Percentiles rank a stretch among this genome's conserved stretches.
phyloP scores from a whole-genome alignment of 2,888 invertebrate species.

The Pyrrhia umbra region DNA sequence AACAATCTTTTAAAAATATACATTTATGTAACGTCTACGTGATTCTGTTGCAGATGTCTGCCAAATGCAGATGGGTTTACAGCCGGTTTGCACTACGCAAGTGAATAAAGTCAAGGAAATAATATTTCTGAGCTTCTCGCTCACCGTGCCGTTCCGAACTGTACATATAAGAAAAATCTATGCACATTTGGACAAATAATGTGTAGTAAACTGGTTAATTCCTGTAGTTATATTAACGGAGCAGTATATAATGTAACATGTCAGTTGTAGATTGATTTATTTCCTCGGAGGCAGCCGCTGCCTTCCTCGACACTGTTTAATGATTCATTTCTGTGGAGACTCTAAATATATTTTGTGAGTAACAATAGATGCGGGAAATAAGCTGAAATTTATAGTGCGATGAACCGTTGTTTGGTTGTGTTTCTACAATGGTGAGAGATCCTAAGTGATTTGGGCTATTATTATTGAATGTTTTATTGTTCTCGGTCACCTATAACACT shows the following conservation, averaged over 20 bases:
- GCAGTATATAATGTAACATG: constrained; percentile 56
- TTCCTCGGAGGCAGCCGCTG: constrained; percentile 24
- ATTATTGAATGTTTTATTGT: constrained; percentile 49
- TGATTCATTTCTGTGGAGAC: constrained; percentile 74
- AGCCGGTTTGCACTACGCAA: not conserved
- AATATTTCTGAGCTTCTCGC: not conserved
- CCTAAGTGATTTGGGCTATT: constrained; percentile 41
- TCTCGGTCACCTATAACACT: constrained; percentile 19
- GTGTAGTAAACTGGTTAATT: constrained; percentile 24
- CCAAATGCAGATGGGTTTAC: constrained; percentile 3
- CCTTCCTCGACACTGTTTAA: constrained; percentile 64
- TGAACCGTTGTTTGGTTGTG: constrained; percentile 46
- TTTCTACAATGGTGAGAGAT: constrained; percentile 34
- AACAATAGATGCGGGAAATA: constrained; percentile 68
- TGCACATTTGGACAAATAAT: constrained; percentile 10
- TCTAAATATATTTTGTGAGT: constrained; percentile 69
- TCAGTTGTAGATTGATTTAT: constrained; percentile 61
- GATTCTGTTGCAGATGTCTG: not conserved
- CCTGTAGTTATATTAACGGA: constrained; percentile 40
- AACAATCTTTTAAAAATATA: not conserved
- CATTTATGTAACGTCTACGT: not conserved
- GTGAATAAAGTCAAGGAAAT: constrained; percentile 2
- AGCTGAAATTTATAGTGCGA: constrained; percentile 61
- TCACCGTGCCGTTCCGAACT: no score
- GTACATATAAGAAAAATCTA: constrained; percentile 7